Percentiles rank a stretch among this genome's conserved stretches.
These are phyloP conservation scores for Carterocephalus palaemon DNA, from an alignment of 2,888 invertebrate species.

Conservation along the genomic window DNA sequence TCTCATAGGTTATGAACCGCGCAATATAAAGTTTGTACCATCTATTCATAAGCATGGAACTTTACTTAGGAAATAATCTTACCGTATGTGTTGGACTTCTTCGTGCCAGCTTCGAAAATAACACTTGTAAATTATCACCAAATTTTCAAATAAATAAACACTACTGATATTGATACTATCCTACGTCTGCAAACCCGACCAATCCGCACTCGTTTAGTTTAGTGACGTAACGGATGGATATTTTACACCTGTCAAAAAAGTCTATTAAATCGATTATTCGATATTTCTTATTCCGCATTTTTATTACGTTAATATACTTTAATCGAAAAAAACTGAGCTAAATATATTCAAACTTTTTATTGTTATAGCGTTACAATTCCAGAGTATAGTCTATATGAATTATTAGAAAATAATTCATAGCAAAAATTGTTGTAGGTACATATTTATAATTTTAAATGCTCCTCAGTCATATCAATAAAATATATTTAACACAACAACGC, in stretches of 20 bases:
- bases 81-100: conserved; percentile 42
- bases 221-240: conserved; percentile 36
- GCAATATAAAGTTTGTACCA: conserved; percentile 3
- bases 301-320: no score
- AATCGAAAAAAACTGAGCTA: no score
- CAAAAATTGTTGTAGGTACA: no score
- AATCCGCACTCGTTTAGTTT: conserved; percentile 48
- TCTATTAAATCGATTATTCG: conserved; percentile 18
- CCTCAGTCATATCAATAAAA: no score
- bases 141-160: conserved; percentile 70
- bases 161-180: conserved; percentile 42
- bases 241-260: conserved; percentile 29
- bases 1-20: conserved; percentile 15
- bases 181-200: conserved; percentile 37
- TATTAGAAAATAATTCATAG: no score
- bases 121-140: conserved; percentile 72
- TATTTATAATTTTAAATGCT: no score
- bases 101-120: conserved; percentile 44
- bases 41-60: neutral
- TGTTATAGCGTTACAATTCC: no score
- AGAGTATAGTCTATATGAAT: no score
- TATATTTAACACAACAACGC: no score
- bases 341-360: no score
- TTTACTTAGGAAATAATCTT: conserved; percentile 36
- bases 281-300: no score